phyloP scores from a whole-genome alignment of 2,888 invertebrate species.

The Sussaba pulchella region DNA sequence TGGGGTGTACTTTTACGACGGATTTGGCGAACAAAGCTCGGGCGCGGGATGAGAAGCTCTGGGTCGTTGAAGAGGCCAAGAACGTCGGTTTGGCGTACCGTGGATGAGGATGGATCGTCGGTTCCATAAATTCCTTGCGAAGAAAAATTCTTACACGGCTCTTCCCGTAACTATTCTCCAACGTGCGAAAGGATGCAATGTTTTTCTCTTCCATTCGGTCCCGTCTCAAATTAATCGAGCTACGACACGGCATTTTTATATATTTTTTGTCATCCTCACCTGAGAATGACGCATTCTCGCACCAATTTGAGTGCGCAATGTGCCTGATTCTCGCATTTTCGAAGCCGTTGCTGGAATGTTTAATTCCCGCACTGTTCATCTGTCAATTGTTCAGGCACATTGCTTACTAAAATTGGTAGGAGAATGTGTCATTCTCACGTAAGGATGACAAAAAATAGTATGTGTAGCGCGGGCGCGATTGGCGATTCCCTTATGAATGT shows the following conservation, averaged over 20 bases:
- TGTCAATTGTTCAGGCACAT: too few relatives aligned
- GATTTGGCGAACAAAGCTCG: constrained; percentile 65
- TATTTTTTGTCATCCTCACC: too few relatives aligned
- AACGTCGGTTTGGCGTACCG: constrained; percentile 23
- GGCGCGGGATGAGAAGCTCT: constrained; percentile 44
- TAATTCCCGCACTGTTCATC: too few relatives aligned
- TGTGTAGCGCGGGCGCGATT: too few relatives aligned
- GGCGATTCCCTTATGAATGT: too few relatives aligned
- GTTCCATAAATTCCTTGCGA: constrained; percentile 28
- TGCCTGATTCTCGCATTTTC: too few relatives aligned
- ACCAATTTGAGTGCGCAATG: too few relatives aligned
- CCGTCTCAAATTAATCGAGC: constrained; percentile 2
- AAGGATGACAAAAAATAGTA: too few relatives aligned
- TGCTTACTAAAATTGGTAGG: too few relatives aligned
- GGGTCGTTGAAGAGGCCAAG: constrained; percentile 45
- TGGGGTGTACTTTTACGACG: constrained; percentile 60
- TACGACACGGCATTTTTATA: background rate
- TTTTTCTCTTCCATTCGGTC: background rate
- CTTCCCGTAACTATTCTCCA: constrained; percentile 6
- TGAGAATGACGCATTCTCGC: too few relatives aligned
- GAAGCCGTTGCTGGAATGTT: too few relatives aligned
- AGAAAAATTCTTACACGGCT: constrained; percentile 43
- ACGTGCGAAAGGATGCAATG: background rate
- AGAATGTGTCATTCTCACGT: too few relatives aligned
- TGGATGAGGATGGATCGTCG: constrained; percentile 1